phyloP scores from a whole-genome alignment of 2,113 vertebrate genomes.

The Malurus melanocephalus region DNA sequence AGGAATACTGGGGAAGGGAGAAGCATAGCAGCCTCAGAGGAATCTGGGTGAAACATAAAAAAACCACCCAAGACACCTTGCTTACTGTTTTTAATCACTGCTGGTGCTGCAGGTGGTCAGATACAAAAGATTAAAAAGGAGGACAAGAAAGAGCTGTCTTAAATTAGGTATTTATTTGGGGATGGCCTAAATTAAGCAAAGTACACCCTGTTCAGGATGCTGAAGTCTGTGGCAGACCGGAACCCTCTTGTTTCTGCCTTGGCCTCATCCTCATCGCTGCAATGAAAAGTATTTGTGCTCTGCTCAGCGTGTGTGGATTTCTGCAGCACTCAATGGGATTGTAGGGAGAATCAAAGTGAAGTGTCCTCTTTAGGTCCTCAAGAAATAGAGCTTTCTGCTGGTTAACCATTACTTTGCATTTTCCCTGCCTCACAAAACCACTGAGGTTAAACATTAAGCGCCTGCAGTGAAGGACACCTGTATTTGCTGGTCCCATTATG shows the following conservation, averaged over 20 bases:
- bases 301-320: not conserved
- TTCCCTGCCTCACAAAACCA: constrained; percentile 59
- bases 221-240: not conserved
- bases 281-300: not conserved
- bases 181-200: not conserved
- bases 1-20: not conserved
- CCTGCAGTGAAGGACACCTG: constrained; percentile 86
- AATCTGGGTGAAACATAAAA: not conserved
- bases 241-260: not conserved
- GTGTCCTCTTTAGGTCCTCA: constrained; percentile 48
- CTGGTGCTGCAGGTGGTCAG: not conserved
- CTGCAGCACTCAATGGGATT: not conserved
- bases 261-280: not conserved
- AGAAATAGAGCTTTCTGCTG: constrained; percentile 48
- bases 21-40: not conserved
- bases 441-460: constrained; percentile 78
- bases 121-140: not conserved
- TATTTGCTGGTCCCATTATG: constrained; percentile 80
- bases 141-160: not conserved
- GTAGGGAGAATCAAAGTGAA: not conserved
- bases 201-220: not conserved
- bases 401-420: constrained; percentile 64
- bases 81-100: not conserved
- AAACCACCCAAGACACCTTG: not conserved
- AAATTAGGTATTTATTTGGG: not conserved